phyloP scores from a whole-genome alignment of 1,140 invertebrate genomes.

The Zaprionus vittiger region DNA sequence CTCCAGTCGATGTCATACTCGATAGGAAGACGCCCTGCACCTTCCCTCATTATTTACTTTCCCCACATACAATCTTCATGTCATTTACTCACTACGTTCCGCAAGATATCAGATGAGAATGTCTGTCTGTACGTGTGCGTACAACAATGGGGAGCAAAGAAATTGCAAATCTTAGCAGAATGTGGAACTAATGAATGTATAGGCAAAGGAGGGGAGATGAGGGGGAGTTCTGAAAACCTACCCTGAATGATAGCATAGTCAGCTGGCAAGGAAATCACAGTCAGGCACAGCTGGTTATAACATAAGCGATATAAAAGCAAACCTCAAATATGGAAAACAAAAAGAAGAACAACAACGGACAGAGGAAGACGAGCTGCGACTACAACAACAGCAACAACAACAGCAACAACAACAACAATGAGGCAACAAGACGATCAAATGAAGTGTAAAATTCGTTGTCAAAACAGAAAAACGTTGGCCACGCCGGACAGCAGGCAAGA shows the following conservation, averaged over 20 bases:
- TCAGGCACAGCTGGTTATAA: not conserved
- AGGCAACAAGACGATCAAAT: slow-evolving; percentile 40
- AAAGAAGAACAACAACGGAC: slow-evolving; percentile 4
- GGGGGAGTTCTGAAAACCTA: not conserved
- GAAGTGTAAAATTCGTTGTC: slow-evolving; percentile 64
- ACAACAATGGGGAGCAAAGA: not conserved
- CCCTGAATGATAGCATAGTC: not conserved
- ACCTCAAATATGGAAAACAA: slow-evolving; percentile 11
- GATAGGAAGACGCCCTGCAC: not conserved
- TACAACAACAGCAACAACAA: slow-evolving; percentile 14
- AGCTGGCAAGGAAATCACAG: slow-evolving; percentile 5
- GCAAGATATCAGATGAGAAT: not conserved
- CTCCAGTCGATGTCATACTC: not conserved
- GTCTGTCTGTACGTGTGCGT: not conserved
- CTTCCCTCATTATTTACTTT: slow-evolving; percentile 1
- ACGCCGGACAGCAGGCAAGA: not conserved
- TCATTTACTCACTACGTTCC: not conserved
- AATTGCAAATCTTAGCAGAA: slow-evolving; percentile 37
- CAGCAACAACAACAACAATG: slow-evolving; percentile 16
- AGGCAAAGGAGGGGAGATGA: not conserved
- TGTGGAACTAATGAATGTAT: not conserved
- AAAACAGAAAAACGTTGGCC: slow-evolving; percentile 41
- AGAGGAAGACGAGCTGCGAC: too few species aligned
- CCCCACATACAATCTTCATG: not conserved
- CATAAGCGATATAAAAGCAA: not conserved